Evolutionary conservation across 2,888 invertebrate genomes (phyloP).

Genomic region (Macropis europaea): DNA sequence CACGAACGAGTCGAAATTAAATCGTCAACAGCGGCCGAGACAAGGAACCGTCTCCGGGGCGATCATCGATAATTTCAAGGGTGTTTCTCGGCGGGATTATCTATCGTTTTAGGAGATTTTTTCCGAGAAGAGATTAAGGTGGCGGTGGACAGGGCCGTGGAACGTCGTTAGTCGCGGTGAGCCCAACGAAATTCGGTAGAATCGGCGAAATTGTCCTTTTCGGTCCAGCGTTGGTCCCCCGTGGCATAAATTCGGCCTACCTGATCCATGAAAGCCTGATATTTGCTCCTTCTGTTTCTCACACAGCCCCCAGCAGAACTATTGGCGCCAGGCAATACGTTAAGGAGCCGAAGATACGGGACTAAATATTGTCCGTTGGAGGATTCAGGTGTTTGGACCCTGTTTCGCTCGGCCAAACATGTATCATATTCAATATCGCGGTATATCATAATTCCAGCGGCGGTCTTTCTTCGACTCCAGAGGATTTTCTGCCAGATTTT

Average conservation of each 20-base stretch:
- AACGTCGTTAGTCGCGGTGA: slow-evolving; percentile 44
- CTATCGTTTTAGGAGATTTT: slow-evolving; percentile 11
- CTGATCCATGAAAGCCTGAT: slow-evolving; percentile 54
- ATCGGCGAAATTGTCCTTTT: slow-evolving; percentile 45
- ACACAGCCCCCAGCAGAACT: slow-evolving; percentile 16
- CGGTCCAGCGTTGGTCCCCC: slow-evolving; percentile 38
- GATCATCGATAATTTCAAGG: slow-evolving; percentile 33
- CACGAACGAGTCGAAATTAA: slow-evolving; percentile 31
- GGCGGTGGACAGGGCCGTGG: background rate
- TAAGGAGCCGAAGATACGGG: background rate
- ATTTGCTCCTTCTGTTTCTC: slow-evolving; percentile 38
- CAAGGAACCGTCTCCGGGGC: background rate
- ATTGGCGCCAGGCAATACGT: background rate
- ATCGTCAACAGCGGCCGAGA: slow-evolving; percentile 14
- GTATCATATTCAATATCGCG: slow-evolving; percentile 66
- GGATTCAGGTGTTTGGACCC: slow-evolving; percentile 29
- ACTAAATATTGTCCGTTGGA: slow-evolving; percentile 43
- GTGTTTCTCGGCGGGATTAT: slow-evolving; percentile 20
- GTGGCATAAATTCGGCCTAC: slow-evolving; percentile 55
- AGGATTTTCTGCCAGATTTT: slow-evolving; percentile 39
- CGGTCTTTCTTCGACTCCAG: slow-evolving; percentile 2
- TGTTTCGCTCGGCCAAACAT: slow-evolving; percentile 26
- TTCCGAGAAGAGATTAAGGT: slow-evolving; percentile 48
- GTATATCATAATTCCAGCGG: slow-evolving; percentile 65
- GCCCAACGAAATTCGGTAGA: slow-evolving; percentile 34